phyloP scores from a whole-genome alignment of 2,888 invertebrate species.

The Nephrotoma flavescens region DNA sequence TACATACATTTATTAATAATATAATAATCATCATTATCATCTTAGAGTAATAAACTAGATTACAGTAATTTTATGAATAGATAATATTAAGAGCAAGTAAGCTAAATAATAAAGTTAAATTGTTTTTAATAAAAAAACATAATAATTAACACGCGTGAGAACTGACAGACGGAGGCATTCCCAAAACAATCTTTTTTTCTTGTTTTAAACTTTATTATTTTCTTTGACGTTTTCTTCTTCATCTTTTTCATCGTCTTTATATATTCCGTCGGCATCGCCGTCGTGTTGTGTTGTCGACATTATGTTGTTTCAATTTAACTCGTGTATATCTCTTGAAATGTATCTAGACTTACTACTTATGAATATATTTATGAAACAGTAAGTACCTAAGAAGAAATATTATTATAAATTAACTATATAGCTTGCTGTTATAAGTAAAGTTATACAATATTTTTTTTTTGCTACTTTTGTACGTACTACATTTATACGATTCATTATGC shows the following conservation, averaged over 20 bases:
- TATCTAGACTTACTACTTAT: not conserved
- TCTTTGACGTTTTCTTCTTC: not conserved
- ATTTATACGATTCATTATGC: not conserved
- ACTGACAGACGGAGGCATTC: constrained; percentile 10
- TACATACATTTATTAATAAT: not conserved
- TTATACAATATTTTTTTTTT: not conserved
- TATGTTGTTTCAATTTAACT: not conserved
- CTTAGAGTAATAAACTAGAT: not conserved
- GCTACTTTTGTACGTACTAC: not conserved
- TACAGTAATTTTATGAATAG: constrained; percentile 1
- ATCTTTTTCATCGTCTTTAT: not conserved
- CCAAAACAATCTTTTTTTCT: constrained; percentile 9
- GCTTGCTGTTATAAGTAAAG: not conserved
- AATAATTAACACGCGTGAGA: constrained; percentile 12
- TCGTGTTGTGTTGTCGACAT: not conserved
- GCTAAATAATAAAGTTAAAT: not conserved
- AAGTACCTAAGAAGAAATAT: not conserved
- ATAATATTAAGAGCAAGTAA: not conserved
- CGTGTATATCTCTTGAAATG: not conserved
- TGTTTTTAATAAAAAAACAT: not conserved
- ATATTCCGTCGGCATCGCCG: not conserved
- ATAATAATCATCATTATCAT: not conserved
- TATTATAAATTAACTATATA: not conserved
- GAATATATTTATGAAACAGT: not conserved
- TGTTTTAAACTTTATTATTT: not conserved